Evolutionary conservation across 2,888 invertebrate genomes (phyloP).

Genomic region (Hartigia nigra): DNA sequence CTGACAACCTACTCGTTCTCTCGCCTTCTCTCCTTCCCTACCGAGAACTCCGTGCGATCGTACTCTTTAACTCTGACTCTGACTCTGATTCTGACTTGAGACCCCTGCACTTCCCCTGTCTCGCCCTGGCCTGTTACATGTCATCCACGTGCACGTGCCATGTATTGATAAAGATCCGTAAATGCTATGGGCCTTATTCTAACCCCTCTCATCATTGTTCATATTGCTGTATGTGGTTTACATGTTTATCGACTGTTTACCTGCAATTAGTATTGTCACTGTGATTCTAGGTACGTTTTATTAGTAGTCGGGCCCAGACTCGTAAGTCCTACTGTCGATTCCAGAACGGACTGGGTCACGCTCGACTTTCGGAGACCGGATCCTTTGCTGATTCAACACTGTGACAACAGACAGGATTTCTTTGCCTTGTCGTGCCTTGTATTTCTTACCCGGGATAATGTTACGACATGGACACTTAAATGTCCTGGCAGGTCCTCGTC

Average conservation of each 20-base stretch:
- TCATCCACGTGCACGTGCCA: neutral
- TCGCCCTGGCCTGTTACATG: neutral
- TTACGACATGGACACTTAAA: neutral
- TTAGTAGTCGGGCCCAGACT: neutral
- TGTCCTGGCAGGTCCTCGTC: neutral
- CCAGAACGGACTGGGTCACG: neutral
- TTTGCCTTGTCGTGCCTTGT: neutral
- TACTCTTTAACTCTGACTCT: constrained; percentile 30
- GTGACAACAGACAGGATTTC: neutral
- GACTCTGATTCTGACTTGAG: constrained; percentile 8
- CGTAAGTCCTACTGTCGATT: neutral
- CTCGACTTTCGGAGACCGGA: neutral
- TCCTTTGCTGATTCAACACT: neutral
- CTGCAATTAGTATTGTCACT: neutral
- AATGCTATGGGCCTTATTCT: neutral
- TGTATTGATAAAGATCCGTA: neutral
- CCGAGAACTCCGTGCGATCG: constrained; percentile 12
- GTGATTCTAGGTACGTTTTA: neutral
- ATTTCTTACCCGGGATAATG: neutral
- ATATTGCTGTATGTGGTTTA: neutral
- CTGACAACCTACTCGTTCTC: constrained; percentile 53
- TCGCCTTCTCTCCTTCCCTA: constrained; percentile 7
- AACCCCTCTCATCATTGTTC: neutral
- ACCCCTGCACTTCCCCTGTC: neutral
- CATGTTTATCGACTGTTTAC: neutral